A percentile compares a stretch with the other conserved stretches of the same genome.
phyloP scores from a whole-genome alignment of 2,113 vertebrate species.

The Corythaixoides concolor region DNA sequence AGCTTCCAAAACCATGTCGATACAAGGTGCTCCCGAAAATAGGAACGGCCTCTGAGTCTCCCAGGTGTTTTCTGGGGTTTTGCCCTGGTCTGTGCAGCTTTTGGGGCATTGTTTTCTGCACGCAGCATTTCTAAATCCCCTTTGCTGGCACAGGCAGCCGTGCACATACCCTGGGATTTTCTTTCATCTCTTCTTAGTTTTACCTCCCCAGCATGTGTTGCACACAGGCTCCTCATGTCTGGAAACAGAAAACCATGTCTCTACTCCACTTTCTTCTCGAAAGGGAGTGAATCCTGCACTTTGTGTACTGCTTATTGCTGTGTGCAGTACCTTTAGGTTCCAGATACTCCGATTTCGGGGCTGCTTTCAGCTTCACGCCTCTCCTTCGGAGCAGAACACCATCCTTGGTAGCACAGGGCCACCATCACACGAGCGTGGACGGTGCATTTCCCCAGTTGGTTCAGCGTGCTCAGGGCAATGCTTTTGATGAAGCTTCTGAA shows the following conservation, averaged over 20 bases:
- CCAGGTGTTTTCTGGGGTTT: background rate
- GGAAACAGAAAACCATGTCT: background rate
- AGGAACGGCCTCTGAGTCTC: background rate
- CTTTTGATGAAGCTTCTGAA: background rate
- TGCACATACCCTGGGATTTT: background rate
- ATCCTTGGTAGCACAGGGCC: background rate
- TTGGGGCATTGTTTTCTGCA: background rate
- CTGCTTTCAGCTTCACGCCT: background rate
- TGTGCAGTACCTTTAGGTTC: fast-evolving
- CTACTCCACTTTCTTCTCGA: background rate
- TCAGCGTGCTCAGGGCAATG: background rate
- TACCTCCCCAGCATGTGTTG: background rate
- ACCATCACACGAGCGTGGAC: fast-evolving
- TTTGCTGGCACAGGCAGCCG: background rate
- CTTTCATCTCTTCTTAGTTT: background rate
- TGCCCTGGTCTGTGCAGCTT: background rate
- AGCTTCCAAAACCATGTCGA: background rate
- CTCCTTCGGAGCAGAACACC: background rate
- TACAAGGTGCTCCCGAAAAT: background rate
- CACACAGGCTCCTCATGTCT: background rate
- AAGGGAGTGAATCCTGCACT: background rate
- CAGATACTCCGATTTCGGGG: background rate
- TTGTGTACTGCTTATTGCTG: background rate
- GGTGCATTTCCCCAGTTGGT: background rate
- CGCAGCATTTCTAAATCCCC: background rate